Conservation (phyloP, 2,888 invertebrate species). For the Dolichopus griseipennis region DNA sequence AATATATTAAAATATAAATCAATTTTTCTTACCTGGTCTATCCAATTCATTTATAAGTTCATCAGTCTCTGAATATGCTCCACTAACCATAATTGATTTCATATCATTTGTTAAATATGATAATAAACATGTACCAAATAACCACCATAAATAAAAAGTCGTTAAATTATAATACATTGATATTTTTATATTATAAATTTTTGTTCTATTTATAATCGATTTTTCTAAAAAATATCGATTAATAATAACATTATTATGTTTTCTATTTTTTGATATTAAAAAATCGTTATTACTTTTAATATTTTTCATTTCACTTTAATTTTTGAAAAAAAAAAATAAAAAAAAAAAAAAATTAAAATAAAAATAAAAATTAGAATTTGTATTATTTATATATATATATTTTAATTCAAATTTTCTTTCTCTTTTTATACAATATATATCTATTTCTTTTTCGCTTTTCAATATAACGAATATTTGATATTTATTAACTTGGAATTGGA, state of each 20-base stretch:
- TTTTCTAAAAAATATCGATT: conserved; percentile 4
- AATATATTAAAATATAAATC: too few relatives aligned
- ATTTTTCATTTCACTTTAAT: conserved; percentile 5
- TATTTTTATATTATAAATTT: neutral
- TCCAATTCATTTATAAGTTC: conserved; percentile 44
- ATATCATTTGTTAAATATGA: conserved; percentile 29
- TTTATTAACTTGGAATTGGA: neutral
- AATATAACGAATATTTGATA: neutral
- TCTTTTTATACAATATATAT: too few relatives aligned
- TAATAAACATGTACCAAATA: conserved; percentile 34
- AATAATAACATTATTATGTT: neutral
- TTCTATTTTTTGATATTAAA: neutral
- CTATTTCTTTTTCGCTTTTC: too few relatives aligned
- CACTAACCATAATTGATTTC: conserved; percentile 27
- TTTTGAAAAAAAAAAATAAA: neutral
- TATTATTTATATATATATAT: too few relatives aligned
- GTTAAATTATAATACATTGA: conserved; percentile 18
- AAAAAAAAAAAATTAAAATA: too few relatives aligned
- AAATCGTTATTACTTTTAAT: neutral
- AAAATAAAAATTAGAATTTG: too few relatives aligned
- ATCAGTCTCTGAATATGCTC: conserved; percentile 41
- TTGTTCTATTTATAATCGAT: neutral
- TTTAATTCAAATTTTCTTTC: too few relatives aligned
- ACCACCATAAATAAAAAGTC: conserved; percentile 33
- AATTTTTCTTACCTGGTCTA: conserved; percentile 35